Percentiles rank a stretch among this genome's conserved stretches.
phyloP scores from a whole-genome alignment of 2,113 vertebrate species.

The Ciconia stormi region DNA sequence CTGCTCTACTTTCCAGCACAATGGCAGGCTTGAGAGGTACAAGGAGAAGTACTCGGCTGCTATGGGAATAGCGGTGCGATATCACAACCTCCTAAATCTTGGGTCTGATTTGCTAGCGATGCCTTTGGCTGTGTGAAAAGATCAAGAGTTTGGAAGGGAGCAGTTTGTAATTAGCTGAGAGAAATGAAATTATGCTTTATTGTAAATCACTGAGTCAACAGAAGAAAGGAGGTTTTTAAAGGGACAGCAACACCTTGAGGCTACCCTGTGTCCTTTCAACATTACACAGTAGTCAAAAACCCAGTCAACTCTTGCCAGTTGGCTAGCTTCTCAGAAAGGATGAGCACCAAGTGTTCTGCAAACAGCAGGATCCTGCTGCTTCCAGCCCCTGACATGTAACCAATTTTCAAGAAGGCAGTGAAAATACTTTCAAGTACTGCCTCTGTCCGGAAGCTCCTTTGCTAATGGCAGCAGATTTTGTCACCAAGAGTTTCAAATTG shows the following conservation, averaged over 20 bases:
- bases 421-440: background rate
- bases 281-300: background rate
- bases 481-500: background rate
- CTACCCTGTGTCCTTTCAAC: background rate
- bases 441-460: background rate
- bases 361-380: background rate
- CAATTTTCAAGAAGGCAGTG: background rate
- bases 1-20: conserved; percentile 34
- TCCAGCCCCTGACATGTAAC: background rate
- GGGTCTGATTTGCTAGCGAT: background rate
- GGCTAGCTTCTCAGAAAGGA: background rate
- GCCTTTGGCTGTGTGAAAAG: background rate
- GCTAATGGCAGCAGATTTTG: background rate
- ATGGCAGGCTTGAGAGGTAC: background rate
- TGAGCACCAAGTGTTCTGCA: background rate
- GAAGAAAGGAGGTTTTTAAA: conserved; percentile 27
- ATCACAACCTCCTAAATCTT: background rate
- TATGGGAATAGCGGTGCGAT: background rate
- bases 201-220: conserved; percentile 16
- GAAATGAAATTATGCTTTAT: conserved; percentile 3
- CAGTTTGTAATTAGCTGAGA: background rate
- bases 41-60: background rate
- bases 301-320: background rate
- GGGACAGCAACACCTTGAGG: conserved; percentile 38
- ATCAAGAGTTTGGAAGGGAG: conserved; percentile 6